phyloP scores from a whole-genome alignment of 2,113 vertebrate genomes.

The Pao palembangensis region DNA sequence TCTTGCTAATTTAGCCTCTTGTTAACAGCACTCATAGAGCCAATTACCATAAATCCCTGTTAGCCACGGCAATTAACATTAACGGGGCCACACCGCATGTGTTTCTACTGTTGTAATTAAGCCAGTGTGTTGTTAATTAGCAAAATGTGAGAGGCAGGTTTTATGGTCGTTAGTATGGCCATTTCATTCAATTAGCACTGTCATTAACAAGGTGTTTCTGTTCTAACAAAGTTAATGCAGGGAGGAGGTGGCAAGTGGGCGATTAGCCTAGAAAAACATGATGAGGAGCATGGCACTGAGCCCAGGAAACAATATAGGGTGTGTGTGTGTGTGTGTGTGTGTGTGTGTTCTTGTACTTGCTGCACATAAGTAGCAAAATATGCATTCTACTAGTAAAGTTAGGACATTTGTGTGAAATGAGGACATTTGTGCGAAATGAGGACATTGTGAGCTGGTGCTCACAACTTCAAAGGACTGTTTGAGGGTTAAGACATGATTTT shows the following conservation, averaged over 20 bases:
- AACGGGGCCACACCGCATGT: constrained; percentile 83
- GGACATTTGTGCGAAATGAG: too few species aligned
- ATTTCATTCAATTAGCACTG: constrained; percentile 99
- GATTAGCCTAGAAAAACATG: constrained; percentile 95
- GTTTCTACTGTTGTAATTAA: constrained; percentile 99
- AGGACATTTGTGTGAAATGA: too few species aligned
- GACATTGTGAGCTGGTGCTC: too few species aligned
- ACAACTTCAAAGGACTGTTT: too few species aligned
- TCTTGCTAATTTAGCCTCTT: constrained; percentile 68
- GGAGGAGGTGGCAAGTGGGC: constrained; percentile 52
- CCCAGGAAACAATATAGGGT: constrained; percentile 77
- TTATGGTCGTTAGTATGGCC: constrained; percentile 97
- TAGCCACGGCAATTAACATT: constrained; percentile 93
- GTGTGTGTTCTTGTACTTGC: constrained; percentile 15
- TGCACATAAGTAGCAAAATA: too few species aligned
- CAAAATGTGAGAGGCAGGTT: constrained; percentile 96
- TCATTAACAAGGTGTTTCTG: constrained; percentile 84
- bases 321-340: too few species aligned
- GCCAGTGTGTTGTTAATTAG: constrained; percentile 98
- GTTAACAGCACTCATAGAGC: constrained; percentile 84
- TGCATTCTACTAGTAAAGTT: too few species aligned
- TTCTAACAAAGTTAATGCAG: constrained; percentile 69
- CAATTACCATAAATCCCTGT: constrained; percentile 99
- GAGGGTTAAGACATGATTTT: too few species aligned
- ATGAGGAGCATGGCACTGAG: constrained; percentile 77